Percentiles rank a stretch among this genome's conserved stretches.
Evolutionary conservation across 2,888 invertebrate species (phyloP).

Genomic region (Branchellion lobata): DNA sequence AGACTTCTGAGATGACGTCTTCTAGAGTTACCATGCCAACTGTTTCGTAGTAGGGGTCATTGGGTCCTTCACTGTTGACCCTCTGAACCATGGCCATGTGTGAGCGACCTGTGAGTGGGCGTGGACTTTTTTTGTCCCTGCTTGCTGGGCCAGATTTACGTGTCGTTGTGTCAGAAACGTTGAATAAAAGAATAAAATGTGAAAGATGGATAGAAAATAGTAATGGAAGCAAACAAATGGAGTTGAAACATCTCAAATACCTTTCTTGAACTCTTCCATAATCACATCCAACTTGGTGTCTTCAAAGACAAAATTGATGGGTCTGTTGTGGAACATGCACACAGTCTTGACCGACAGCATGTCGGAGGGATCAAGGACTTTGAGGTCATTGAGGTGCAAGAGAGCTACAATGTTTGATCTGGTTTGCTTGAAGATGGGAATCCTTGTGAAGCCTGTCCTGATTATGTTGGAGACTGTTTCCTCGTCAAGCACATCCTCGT

Average conservation of each 20-base stretch:
- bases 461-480: slow-evolving; percentile 97
- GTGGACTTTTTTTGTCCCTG: too few relatives aligned
- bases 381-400: slow-evolving; percentile 94
- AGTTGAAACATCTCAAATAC: too few relatives aligned
- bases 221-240: too few relatives aligned
- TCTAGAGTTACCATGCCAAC: slow-evolving; percentile 91
- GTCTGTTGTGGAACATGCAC: slow-evolving; percentile 88
- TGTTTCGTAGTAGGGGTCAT: slow-evolving; percentile 61
- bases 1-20: slow-evolving; percentile 95
- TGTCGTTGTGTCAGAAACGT: too few relatives aligned
- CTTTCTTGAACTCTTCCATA: slow-evolving; percentile 95
- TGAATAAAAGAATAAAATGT: too few relatives aligned
- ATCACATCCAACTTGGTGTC: slow-evolving; percentile 91
- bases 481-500: slow-evolving; percentile 85
- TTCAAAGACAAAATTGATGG: slow-evolving; percentile 91
- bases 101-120: slow-evolving; percentile 60
- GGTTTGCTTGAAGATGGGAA: slow-evolving; percentile 84
- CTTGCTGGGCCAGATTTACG: too few relatives aligned
- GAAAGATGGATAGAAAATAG: too few relatives aligned
- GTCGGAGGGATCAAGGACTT: slow-evolving; percentile 96
- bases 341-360: slow-evolving; percentile 87
- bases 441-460: slow-evolving; percentile 84
- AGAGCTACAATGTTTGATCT: slow-evolving; percentile 84
- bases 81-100: slow-evolving; percentile 95
- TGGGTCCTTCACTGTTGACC: slow-evolving; percentile 84